A percentile compares a stretch with the other conserved stretches of the same genome.
Evolutionary conservation across 2,888 invertebrate species (phyloP).

Genomic region (Apantesis nais): DNA sequence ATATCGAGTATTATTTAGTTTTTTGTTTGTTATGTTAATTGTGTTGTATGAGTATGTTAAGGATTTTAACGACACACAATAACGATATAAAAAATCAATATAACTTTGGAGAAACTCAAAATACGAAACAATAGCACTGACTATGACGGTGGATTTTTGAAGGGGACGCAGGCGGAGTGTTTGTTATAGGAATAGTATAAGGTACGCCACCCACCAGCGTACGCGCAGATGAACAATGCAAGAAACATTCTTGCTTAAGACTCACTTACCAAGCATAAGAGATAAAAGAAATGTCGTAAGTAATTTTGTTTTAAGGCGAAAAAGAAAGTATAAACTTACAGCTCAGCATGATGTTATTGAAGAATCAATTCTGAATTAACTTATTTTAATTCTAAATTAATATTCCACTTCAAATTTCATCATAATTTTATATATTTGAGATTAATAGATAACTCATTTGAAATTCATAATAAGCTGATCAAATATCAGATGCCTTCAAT

Average conservation of each 20-base stretch:
- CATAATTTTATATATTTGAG: constrained; percentile 3
- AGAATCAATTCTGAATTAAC: neutral
- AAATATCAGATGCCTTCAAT: constrained; percentile 42
- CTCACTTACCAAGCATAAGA: constrained; percentile 18
- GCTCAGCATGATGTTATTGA: neutral
- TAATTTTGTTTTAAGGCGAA: neutral
- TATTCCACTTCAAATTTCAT: neutral
- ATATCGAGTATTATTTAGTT: neutral
- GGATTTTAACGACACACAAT: neutral
- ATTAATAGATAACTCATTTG: constrained; percentile 26
- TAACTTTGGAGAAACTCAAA: neutral
- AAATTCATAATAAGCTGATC: constrained; percentile 40
- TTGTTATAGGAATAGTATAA: constrained; percentile 58
- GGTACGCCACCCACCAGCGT: constrained; percentile 60
- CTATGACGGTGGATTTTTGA: constrained; percentile 67
- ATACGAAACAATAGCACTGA: constrained; percentile 39
- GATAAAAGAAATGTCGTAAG: neutral
- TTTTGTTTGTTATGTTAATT: neutral
- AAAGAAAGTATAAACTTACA: neutral
- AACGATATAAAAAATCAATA: neutral
- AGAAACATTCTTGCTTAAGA: constrained; percentile 40
- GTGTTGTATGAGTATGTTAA: neutral
- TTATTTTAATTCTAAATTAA: neutral
- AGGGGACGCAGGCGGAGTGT: constrained; percentile 59
- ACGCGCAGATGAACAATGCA: constrained; percentile 26